Evolutionary conservation across 2,888 invertebrate genomes (phyloP).

Genomic region (Oxystoma pomonae): DNA sequence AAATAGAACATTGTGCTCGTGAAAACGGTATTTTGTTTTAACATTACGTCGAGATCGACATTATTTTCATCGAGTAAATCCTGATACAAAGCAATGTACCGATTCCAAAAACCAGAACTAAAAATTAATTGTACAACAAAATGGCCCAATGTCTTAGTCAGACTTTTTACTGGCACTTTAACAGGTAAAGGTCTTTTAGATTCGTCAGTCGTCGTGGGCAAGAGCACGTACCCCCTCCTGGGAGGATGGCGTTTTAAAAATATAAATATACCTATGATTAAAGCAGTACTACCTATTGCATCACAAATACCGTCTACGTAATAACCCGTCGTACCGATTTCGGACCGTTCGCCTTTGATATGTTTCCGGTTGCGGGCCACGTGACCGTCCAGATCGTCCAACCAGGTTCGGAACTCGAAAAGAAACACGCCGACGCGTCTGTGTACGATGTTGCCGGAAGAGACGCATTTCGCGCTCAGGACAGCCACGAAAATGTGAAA

Average conservation of each 20-base stretch:
- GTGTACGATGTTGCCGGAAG: conserved; percentile 66
- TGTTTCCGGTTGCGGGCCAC: conserved; percentile 75
- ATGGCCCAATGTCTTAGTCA: conserved; percentile 60
- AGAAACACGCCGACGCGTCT: conserved; percentile 71
- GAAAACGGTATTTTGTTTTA: conserved; percentile 58
- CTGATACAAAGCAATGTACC: conserved; percentile 77
- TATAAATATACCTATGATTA: conserved; percentile 65
- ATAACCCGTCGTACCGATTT: conserved; percentile 77
- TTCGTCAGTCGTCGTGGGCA: conserved; percentile 53
- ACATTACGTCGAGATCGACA: conserved; percentile 51
- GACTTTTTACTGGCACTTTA: conserved; percentile 63
- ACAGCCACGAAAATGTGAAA: conserved; percentile 75
- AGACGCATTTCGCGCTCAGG: conserved; percentile 68
- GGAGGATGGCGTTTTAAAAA: conserved; percentile 71
- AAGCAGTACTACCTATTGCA: conserved; percentile 67
- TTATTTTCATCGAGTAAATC: conserved; percentile 65
- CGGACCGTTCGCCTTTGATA: conserved; percentile 71
- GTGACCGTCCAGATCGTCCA: conserved; percentile 84
- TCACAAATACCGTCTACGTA: conserved; percentile 82
- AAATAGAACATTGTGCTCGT: conserved; percentile 71
- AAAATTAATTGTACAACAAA: conserved; percentile 69
- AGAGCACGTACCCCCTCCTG: conserved; percentile 66
- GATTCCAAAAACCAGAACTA: conserved; percentile 78
- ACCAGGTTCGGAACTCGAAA: conserved; percentile 76
- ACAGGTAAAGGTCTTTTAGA: conserved; percentile 60